Percentiles rank a stretch among this genome's conserved stretches.
These are phyloP conservation scores for Sarcophaga rosellei DNA, from an alignment of 2,888 invertebrate genomes.

Conservation along the genomic window DNA sequence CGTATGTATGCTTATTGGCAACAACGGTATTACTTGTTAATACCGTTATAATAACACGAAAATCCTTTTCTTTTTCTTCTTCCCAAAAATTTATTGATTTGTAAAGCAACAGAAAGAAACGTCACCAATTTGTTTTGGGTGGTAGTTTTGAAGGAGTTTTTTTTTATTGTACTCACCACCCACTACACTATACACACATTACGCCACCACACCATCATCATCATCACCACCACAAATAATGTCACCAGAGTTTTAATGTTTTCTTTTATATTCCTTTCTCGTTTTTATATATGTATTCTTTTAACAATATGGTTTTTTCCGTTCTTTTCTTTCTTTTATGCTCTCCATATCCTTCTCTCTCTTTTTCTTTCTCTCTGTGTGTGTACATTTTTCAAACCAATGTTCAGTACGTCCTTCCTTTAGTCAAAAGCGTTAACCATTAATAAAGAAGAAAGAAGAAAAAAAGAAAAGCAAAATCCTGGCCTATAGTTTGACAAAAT, in stretches of 20 bases:
- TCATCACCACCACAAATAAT: slow-evolving; percentile 54
- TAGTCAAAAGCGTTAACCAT: slow-evolving; percentile 56
- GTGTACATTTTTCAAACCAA: background rate
- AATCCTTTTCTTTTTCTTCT: no score
- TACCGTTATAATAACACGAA: no score
- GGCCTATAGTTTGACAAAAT: background rate
- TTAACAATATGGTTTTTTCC: slow-evolving; percentile 59
- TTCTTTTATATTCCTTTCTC: background rate
- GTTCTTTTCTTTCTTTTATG: slow-evolving; percentile 8
- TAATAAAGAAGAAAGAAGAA: background rate
- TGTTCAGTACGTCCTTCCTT: background rate
- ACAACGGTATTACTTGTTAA: no score
- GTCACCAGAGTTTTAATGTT: slow-evolving; percentile 56
- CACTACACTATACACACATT: background rate
- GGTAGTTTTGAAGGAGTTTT: slow-evolving; percentile 36
- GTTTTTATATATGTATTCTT: background rate
- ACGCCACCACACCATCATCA: background rate
- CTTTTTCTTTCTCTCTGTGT: slow-evolving; percentile 14
- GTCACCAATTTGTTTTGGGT: slow-evolving; percentile 11
- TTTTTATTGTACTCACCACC: background rate
- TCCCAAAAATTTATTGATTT: background rate
- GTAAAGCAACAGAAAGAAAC: background rate
- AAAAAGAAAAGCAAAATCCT: background rate
- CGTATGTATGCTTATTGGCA: no score
- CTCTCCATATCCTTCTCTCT: background rate